These are phyloP conservation scores for Stictonetta naevosa DNA, from an alignment of 2,113 vertebrate genomes.

Conservation along the genomic window DNA sequence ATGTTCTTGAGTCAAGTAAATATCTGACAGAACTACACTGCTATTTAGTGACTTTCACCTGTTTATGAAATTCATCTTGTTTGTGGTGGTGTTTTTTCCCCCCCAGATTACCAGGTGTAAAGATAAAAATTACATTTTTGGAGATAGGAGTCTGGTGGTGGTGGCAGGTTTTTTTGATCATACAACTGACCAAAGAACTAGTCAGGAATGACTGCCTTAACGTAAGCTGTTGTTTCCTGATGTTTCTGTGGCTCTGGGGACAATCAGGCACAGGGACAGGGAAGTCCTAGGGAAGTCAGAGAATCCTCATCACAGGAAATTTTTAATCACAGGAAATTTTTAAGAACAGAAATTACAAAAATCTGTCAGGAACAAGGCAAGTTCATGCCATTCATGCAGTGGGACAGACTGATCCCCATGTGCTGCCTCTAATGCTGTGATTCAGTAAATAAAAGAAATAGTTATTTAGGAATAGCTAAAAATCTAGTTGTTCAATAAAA, in stretches of 20 bases:
- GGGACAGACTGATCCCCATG: neutral
- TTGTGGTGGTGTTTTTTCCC: neutral
- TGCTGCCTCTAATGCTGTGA: neutral
- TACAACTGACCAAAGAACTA: neutral
- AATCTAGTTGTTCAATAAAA: neutral
- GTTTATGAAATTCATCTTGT: neutral
- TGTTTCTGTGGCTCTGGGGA: neutral
- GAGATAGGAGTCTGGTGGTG: too few relatives aligned
- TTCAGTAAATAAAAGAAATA: neutral
- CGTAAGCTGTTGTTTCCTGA: neutral
- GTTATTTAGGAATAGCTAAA: neutral
- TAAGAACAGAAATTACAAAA: neutral
- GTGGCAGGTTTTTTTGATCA: neutral
- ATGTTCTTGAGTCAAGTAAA: neutral
- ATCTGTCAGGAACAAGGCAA: accelerated
- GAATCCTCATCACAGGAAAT: neutral
- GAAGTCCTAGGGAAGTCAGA: neutral
- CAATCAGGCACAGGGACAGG: neutral
- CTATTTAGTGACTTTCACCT: neutral
- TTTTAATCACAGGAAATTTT: neutral
- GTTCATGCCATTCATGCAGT: neutral
- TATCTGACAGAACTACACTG: neutral
- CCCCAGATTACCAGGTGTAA: neutral
- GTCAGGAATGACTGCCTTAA: neutral
- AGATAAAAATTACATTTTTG: neutral